Conservation (phyloP, 1,140 invertebrate genomes). For the Zaprionus taronus region DNA sequence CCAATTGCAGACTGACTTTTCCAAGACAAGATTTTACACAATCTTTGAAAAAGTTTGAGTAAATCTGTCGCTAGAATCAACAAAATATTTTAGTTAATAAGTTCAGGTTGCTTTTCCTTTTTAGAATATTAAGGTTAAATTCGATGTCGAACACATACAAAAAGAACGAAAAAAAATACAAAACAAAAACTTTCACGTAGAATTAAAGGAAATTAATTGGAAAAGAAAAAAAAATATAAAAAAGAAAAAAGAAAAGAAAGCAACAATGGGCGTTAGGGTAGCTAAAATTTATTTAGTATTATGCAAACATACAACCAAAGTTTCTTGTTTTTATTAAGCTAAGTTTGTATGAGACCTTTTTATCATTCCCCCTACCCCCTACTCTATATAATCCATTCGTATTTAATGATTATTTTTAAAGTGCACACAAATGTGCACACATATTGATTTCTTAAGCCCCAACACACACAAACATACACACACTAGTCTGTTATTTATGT, state of each 20-base stretch:
- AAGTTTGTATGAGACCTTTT: slow-evolving; percentile 60
- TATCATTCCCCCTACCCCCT: slow-evolving; percentile 23
- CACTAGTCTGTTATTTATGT: slow-evolving; percentile 82
- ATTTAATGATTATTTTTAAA: slow-evolving; percentile 31
- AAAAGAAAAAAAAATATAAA: slow-evolving; percentile 22
- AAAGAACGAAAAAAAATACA: slow-evolving; percentile 35
- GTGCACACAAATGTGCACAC: slow-evolving; percentile 49
- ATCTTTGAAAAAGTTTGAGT: slow-evolving; percentile 45
- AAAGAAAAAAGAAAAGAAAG: neutral
- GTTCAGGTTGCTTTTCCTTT: slow-evolving; percentile 60
- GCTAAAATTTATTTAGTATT: slow-evolving; percentile 71
- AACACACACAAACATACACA: slow-evolving; percentile 55
- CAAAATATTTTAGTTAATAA: slow-evolving; percentile 33
- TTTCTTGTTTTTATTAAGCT: slow-evolving; percentile 74
- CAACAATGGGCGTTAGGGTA: slow-evolving; percentile 74
- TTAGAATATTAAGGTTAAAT: slow-evolving; percentile 65
- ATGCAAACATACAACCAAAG: slow-evolving; percentile 73
- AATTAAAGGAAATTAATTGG: slow-evolving; percentile 45
- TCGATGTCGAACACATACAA: slow-evolving; percentile 67
- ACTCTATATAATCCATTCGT: slow-evolving; percentile 8
- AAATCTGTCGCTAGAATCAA: slow-evolving; percentile 27
- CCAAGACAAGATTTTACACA: slow-evolving; percentile 25
- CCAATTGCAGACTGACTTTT: slow-evolving; percentile 50
- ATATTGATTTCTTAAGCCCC: slow-evolving; percentile 62
- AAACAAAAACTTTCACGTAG: slow-evolving; percentile 47